phyloP scores from a whole-genome alignment of 2,113 vertebrate species.

The Ammodytes dubius region DNA sequence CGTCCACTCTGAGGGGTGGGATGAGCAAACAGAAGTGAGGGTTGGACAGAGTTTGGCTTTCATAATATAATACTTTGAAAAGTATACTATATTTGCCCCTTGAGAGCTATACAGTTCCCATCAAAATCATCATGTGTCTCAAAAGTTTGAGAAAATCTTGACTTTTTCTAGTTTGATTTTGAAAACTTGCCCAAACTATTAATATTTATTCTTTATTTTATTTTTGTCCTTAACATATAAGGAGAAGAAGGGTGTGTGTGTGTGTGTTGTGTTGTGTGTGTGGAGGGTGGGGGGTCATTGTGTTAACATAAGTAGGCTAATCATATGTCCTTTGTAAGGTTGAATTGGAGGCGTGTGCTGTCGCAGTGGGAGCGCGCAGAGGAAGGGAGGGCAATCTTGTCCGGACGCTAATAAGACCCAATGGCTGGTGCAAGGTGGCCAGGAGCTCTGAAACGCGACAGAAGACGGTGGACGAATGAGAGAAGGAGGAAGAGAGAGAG shows the following conservation, averaged over 20 bases:
- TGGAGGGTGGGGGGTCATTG: slow-evolving; percentile 36
- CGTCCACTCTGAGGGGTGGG: slow-evolving; percentile 12
- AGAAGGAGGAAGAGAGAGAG: slow-evolving; percentile 16
- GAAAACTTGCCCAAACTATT: not conserved
- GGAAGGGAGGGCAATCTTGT: slow-evolving; percentile 87
- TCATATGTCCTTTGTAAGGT: slow-evolving; percentile 66
- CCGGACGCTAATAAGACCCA: slow-evolving; percentile 84
- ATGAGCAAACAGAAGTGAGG: slow-evolving; percentile 38
- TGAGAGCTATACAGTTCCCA: not conserved
- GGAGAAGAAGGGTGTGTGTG: too few relatives aligned
- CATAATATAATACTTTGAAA: too few relatives aligned
- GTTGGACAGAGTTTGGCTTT: not conserved
- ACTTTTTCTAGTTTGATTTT: not conserved
- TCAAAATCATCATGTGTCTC: not conserved
- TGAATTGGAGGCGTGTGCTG: slow-evolving; percentile 85
- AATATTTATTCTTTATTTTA: too few relatives aligned
- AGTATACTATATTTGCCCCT: not conserved
- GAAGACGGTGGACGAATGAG: slow-evolving; percentile 65
- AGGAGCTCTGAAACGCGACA: slow-evolving; percentile 74
- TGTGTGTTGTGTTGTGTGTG: too few relatives aligned
- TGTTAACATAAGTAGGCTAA: slow-evolving; percentile 60
- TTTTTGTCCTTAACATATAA: not conserved
- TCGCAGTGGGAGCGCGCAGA: slow-evolving; percentile 78
- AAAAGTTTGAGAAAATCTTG: not conserved
- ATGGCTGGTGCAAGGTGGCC: slow-evolving; percentile 82